Evolutionary conservation across 2,113 vertebrate genomes (phyloP).

Genomic region (Campylomormyrus tamandua): DNA sequence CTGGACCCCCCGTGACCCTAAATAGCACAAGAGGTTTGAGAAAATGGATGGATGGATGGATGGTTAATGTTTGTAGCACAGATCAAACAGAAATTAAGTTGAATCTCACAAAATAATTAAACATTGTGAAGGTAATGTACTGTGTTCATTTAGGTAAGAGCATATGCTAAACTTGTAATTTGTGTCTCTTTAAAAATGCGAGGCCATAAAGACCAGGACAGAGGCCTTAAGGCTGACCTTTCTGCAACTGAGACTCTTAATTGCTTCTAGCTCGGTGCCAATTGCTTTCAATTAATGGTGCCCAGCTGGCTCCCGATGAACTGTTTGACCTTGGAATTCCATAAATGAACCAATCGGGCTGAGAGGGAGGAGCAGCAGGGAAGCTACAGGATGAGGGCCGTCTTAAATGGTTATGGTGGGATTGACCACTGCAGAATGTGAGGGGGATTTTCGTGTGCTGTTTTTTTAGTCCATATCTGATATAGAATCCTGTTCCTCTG

Average conservation of each 20-base stretch:
- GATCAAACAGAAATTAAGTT: neutral
- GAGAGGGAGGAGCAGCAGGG: neutral
- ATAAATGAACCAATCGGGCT: neutral
- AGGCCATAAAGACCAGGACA: neutral
- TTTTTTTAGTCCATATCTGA: neutral
- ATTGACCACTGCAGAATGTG: neutral
- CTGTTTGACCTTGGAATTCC: neutral
- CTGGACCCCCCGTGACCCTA: neutral
- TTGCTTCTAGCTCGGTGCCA: neutral
- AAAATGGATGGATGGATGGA: neutral
- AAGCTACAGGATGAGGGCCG: neutral
- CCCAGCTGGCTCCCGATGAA: constrained; percentile 1
- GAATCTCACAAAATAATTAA: neutral
- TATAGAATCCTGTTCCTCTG: neutral
- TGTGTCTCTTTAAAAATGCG: neutral
- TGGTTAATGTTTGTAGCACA: neutral
- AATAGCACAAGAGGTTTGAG: neutral
- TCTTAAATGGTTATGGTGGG: neutral
- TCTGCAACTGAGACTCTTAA: neutral
- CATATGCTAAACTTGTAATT: neutral
- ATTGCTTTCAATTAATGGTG: constrained; percentile 8
- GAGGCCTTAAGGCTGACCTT: neutral
- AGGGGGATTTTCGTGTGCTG: neutral
- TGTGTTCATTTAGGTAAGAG: neutral
- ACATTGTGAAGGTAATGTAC: neutral